Evolutionary conservation across 2,888 invertebrate genomes (phyloP), one percentile per base, ranked within the genome.

Genomic region (Belgica antarctica): DNA sequence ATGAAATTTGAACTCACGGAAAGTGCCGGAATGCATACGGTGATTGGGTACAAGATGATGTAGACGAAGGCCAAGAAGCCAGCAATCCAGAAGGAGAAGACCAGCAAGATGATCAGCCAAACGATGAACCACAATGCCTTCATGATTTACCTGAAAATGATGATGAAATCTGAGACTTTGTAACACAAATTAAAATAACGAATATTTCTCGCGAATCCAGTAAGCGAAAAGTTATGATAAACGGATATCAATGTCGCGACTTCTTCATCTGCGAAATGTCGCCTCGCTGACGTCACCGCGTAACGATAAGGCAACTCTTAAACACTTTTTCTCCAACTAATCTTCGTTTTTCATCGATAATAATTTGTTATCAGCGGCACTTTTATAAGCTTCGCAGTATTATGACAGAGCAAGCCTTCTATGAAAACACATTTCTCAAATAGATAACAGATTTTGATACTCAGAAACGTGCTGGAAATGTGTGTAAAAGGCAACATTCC

Each of bases 21-120:
- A 77, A 89, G 81, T 2, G 83, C 82, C 71, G 84, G 83, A 79
- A 89, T 82, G 78, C 89, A 89, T 5, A 87, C 88, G 70, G 86
- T 86, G 71, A 90, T 81, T 5, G 87, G 85, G 72, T 87, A 83
- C 2, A 89, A 72, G 27, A 89, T 74, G 71, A 90, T 87, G 79
- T 90, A 90, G 74, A 86, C 79, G 71, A 84, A 83, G 1, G 89
- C 87, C 73, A 88, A 87, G 73, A 90, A 79, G 62, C 82, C 83
- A 10, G 89, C 89, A 57, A 89, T 79, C 79, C 85, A 84, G 75
- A 89, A 87, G 17, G 85, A 82, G 57, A 90, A 77, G 73, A 89
- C 83, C 75, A 89, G 84, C 70, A 90, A 81, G 72, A 90, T 81
- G 36, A 90, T 72, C 1, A 89, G 80, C 90, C 90, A 90, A 73